Evolutionary conservation across 2,888 invertebrate genomes (phyloP), one percentile per base, ranked within the genome.

Genomic region (Coelinius sp.): DNA sequence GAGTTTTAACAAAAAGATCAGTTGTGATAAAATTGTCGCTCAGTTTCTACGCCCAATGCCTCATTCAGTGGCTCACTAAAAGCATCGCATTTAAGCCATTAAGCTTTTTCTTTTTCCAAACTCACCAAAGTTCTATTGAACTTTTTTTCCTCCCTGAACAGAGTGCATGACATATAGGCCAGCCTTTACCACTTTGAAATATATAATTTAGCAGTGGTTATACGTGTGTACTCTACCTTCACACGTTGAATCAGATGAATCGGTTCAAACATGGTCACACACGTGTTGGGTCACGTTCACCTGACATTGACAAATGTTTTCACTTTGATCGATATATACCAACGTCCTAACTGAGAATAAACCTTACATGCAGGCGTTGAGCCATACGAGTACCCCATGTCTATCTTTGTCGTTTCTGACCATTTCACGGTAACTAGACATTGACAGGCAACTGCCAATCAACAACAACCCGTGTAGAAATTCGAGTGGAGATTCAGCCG

Each of bases 251-350:
- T 69, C 65, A 70, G 70, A 73, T 71, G 53, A 62, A 73, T 76
- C 70, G 71, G 72, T 70, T 69, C 41, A 71, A 75, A 69, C 70
- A 53, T 69, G 68, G 67, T 76, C 70, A 75, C 72, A 73, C 59
- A 67, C 70, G 70, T 63, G 73, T 73, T 67, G 73, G 75, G 75
- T 77, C 78, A 76, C 76, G 77, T 78, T 78, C 69, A 69, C 68
- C 64, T 75, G 78, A 78, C 77, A 68, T 72, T 76, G 78, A 78
- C 75, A 77, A 77, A 78, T 77, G 76, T 66, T 71, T 65, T n/a
- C 38, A 73, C 68, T 69, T 73, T 70, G 75, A 78, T 77, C 78
- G 76, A 78, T 76, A 71, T 66, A 62, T 59, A 46, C 22, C n/a
- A 4, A n/a, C 46, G 14, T 62, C 12, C n/a, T 14, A 25, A 31